Conservation (phyloP, 2,888 invertebrate species). For the Parthenolecanium corni region DNA sequence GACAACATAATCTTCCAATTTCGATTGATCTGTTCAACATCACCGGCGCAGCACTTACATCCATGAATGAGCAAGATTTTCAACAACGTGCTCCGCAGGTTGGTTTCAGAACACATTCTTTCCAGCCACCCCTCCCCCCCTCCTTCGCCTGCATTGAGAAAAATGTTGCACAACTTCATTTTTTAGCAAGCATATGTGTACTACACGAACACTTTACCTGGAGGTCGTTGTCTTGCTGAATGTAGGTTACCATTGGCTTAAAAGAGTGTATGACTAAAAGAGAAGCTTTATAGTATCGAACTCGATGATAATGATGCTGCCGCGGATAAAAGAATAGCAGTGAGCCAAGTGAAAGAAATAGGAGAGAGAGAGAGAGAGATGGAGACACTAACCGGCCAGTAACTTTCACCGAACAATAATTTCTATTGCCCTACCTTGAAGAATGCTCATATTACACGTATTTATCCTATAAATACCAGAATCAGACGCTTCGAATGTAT, state of each 20-base stretch:
- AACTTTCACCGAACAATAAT: conserved; percentile 29
- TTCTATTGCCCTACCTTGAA: conserved; percentile 26
- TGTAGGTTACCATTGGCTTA: conserved; percentile 24
- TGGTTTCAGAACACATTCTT: conserved; percentile 35
- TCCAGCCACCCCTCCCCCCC: no score
- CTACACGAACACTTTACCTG: conserved; percentile 3
- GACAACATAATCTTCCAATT: conserved; percentile 64
- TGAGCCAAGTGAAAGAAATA: conserved; percentile 4
- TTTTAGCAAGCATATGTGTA: neutral
- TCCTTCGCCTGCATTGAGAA: neutral
- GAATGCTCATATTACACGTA: conserved; percentile 27
- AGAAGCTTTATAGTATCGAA: conserved; percentile 12
- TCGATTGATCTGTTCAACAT: conserved; percentile 66
- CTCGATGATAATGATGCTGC: conserved; percentile 27
- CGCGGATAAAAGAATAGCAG: conserved; percentile 27
- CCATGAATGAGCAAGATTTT: conserved; percentile 75
- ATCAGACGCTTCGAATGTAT: no score
- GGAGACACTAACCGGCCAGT: conserved; percentile 19
- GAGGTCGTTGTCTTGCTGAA: conserved; percentile 23
- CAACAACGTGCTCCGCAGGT: conserved; percentile 71
- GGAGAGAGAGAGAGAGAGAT: conserved; percentile 4
- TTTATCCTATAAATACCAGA: conserved; percentile 27
- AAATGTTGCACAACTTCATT: conserved; percentile 22
- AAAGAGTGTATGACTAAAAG: conserved; percentile 13
- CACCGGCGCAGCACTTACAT: conserved; percentile 62